Percentiles rank a stretch among this genome's conserved stretches.
phyloP scores from a whole-genome alignment of 1,140 invertebrate genomes.

The Heliconius nattereri region DNA sequence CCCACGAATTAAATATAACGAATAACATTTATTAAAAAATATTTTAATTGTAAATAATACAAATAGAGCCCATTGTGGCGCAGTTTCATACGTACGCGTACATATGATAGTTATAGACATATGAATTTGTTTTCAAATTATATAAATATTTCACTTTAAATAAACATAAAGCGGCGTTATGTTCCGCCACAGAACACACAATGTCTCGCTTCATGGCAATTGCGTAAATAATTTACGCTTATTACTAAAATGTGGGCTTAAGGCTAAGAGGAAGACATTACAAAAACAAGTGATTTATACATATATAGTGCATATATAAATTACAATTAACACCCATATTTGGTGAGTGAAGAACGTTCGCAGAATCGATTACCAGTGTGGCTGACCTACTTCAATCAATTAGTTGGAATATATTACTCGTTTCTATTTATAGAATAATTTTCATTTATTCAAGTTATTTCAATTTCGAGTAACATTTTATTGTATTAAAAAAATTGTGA shows the following conservation, averaged over 20 bases:
- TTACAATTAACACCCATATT: constrained; percentile 5
- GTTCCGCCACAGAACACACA: not conserved
- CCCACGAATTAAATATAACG: no score
- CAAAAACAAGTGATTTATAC: constrained; percentile 14
- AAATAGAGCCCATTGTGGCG: no score
- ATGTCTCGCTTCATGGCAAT: not conserved
- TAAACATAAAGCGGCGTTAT: no score
- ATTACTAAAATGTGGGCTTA: not conserved
- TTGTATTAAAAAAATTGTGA: no score
- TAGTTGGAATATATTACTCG: not conserved
- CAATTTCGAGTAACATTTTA: no score
- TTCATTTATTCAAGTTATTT: no score
- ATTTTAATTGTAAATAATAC: no score
- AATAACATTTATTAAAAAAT: no score
- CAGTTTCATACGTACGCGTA: no score
- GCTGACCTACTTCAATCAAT: not conserved
- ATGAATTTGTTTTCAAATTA: no score
- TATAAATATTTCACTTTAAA: not conserved
- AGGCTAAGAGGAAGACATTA: not conserved
- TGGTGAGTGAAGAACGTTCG: constrained; percentile 6
- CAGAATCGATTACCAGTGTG: not conserved
- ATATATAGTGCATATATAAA: not conserved
- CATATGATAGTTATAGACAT: no score
- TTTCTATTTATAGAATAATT: not conserved
- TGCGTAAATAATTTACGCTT: not conserved